Base-by-base conservation (phyloP, 2,797 vertebrate species). In the Spinus pinus region DNA sequence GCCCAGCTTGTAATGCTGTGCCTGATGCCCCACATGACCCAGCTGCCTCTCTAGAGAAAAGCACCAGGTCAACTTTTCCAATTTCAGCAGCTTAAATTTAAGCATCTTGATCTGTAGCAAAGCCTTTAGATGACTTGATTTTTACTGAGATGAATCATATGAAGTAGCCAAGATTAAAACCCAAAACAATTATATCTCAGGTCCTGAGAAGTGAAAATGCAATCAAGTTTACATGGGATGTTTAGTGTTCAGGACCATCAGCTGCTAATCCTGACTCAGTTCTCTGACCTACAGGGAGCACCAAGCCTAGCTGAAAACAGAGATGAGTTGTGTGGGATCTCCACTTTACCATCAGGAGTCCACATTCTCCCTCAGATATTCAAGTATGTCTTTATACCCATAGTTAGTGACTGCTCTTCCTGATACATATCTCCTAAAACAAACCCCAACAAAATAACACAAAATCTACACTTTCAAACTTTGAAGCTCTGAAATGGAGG, bases 1-100 rank as follows among this genome's bases (percentile, higher is more conserved):
- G 14, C 21, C 31, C 1, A 0, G 11, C 42, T 42, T 33, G 35
- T 1, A 2, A 65, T 42, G 60, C 21, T 73, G 42, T 5, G 17
- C 35, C 25, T 57, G 60, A 65, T 18, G 14, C 2, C 21, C 16
- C 11, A 14, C 42, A 27, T 11, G 18, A 12, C 31, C 41, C 0
- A 1, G 21, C 1, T 57, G 35, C 1, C 25, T 47, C 46, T 81
- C 41, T 51, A 51, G 31, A 28, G 12, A 16, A 88, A 85, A 31
- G 14, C 51, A 69, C 22, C 54, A 81, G 33, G n/a, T 51, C 46
- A 86, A 6, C 12, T 54, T 85, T 70, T 70, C 23, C 30, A 58
- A 51, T 44, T 91, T 77, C 72, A 57, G 16, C 21, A 58, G 25
- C 50, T 79, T 69, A 65, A 89, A 74, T 54, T 62, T 41, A 75